Evolutionary conservation across 2,888 invertebrate species (phyloP).

Genomic region (Entomobrya multifasciata): DNA sequence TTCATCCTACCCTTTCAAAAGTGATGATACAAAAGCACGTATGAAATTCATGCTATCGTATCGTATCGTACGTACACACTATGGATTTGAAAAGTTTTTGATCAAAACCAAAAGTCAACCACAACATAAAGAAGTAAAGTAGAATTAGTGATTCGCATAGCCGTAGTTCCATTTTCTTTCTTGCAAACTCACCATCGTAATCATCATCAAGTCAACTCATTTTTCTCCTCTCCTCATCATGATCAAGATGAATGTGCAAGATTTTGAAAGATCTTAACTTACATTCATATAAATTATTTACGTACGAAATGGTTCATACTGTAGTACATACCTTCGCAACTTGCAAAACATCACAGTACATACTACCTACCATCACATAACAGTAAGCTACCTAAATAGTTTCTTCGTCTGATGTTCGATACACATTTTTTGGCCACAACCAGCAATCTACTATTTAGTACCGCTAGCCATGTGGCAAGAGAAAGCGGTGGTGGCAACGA

Average conservation of each 20-base stretch:
- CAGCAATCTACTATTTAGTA: not conserved
- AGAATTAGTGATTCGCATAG: not conserved
- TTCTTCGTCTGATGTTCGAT: not conserved
- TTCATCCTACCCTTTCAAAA: no score
- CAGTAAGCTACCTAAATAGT: not conserved
- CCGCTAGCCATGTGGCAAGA: not conserved
- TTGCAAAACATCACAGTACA: no score
- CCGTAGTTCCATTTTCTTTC: not conserved
- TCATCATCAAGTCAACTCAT: not conserved
- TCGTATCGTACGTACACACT: no score
- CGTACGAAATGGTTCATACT: no score
- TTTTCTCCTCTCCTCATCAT: conserved; percentile 13
- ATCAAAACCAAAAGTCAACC: conserved; percentile 42
- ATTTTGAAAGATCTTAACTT: not conserved
- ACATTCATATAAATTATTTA: no score
- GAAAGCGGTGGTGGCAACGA: conserved; percentile 7
- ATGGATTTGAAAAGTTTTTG: conserved; percentile 26
- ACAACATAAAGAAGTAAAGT: conserved; percentile 21
- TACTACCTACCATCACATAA: no score
- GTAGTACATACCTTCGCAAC: not conserved
- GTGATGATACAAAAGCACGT: no score
- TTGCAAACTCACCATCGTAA: not conserved
- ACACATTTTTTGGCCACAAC: conserved; percentile 2
- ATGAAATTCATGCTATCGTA: no score
- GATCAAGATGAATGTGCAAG: not conserved